phyloP scores from a whole-genome alignment of 2,113 vertebrate species.

The Oncorhynchus masou region DNA sequence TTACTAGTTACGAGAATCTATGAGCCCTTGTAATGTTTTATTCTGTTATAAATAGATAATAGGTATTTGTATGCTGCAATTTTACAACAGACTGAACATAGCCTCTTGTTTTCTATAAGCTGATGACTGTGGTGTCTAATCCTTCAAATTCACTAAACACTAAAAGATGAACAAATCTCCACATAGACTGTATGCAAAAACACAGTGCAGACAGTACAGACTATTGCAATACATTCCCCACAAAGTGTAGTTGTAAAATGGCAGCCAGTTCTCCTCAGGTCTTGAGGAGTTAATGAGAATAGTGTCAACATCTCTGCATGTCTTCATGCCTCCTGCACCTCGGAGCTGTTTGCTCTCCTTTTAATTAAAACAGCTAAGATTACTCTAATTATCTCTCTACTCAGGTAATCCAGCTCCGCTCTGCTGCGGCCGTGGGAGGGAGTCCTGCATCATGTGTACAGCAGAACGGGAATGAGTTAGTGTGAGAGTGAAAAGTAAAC shows the following conservation, averaged over 20 bases:
- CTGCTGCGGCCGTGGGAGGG: background rate
- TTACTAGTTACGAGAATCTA: no score
- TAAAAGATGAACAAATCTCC: no score
- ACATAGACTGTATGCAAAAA: no score
- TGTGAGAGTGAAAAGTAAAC: slow-evolving; percentile 9
- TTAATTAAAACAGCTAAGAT: slow-evolving; percentile 40
- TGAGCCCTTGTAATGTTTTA: background rate
- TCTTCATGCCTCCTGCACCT: slow-evolving; percentile 8
- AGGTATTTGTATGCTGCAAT: no score
- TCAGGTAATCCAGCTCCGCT: slow-evolving; percentile 40
- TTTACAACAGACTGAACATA: no score
- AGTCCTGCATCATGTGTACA: slow-evolving; percentile 19
- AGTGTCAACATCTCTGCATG: slow-evolving; percentile 17
- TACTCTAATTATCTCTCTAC: slow-evolving; percentile 41
- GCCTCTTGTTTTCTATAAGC: no score
- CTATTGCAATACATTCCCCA: background rate
- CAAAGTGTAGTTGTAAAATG: background rate
- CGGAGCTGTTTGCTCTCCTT: slow-evolving; percentile 21
- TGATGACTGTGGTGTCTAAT: no score
- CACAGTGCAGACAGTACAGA: no score
- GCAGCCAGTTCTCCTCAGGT: no score
- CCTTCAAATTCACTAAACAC: no score
- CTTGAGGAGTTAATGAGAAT: slow-evolving; percentile 20
- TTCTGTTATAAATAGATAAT: no score
- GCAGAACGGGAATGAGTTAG: background rate